Base-by-base conservation (phyloP, 2,797 vertebrate species). In the Odontamblyopus rebecca region DNA sequence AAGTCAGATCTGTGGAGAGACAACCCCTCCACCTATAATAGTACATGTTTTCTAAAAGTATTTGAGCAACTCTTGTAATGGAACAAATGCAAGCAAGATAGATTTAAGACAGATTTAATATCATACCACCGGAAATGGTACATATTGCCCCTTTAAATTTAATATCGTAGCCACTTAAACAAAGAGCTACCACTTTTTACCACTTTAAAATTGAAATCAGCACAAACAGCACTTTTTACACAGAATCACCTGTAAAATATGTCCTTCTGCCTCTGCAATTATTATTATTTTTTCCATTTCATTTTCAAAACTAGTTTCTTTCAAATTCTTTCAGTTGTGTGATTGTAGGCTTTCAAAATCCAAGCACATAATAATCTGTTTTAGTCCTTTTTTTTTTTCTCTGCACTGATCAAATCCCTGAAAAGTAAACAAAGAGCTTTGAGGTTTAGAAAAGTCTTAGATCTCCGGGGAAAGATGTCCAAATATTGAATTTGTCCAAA, bases 401-500 rank as follows among this genome's bases (percentile, higher is more conserved):
- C 30, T 19, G 60, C 18, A 19, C 32, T 62, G 61, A 29, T 38
- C 1, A 19, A 38, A 62, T 35, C 61, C 12, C 19, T n/a, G 18
- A 62, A 62, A 62, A 38, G 13, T 35, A 62, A 62, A 61, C 30
- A 61, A 35, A 62, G 61, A 38, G 44, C 59, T 60, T 30, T 27
- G 27, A 15, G 59, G 27, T 60, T 62, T 35, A 38, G 19, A 64
- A 64, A 64, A 44, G 11, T 26, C n/a, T 26, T 38, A 7, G 11
- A 12, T 15, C 61, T 44, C n/a, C 2, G 1, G 11, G 9, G n/a
- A 26, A 41, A 63, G 35, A 41, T 44, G 61, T 64, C 61, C 38
- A 26, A 64, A 44, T 64, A 44, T 64, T 64, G 61, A 64, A 32
- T 62, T 62, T 38, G 61, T 62, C 16, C 61, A 61, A 61, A 61